Conservation (phyloP, 2,888 invertebrate species). For the Timema cristinae region DNA sequence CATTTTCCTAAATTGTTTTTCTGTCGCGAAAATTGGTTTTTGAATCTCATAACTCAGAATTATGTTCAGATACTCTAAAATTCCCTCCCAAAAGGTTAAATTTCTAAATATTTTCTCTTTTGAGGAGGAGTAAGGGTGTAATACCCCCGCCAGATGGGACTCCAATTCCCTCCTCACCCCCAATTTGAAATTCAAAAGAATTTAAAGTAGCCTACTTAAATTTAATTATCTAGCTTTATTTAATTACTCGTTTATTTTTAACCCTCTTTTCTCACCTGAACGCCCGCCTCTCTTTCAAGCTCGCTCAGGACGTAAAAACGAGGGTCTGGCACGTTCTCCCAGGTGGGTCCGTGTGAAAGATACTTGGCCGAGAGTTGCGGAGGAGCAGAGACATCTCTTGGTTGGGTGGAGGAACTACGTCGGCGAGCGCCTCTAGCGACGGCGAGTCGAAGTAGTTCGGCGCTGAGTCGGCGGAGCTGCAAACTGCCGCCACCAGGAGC, state of each 20-base stretch:
- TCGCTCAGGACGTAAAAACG: conserved; percentile 46
- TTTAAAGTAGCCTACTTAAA: background rate
- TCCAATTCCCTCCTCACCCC: background rate
- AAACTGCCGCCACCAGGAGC: conserved; percentile 19
- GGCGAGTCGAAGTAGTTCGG: conserved; percentile 19
- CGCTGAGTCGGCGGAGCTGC: conserved; percentile 4
- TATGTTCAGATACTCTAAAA: no score
- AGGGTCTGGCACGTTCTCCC: conserved; percentile 40
- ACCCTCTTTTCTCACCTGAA: background rate
- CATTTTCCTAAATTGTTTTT: no score
- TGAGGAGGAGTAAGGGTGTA: background rate
- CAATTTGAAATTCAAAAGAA: background rate
- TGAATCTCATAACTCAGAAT: no score
- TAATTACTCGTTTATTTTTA: background rate
- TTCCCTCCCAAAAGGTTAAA: no score
- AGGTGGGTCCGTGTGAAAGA: conserved; percentile 42
- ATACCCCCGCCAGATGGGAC: background rate
- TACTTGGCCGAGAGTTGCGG: conserved; percentile 53
- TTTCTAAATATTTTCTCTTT: no score
- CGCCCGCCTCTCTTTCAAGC: conserved; percentile 30
- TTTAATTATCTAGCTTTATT: background rate
- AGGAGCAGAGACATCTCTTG: conserved; percentile 46
- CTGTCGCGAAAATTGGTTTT: no score
- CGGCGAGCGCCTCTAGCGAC: conserved; percentile 20
- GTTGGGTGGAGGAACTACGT: conserved; percentile 35